phyloP scores from a whole-genome alignment of 92 coral and sea anemone genomes.

The Porites cylindrica region DNA sequence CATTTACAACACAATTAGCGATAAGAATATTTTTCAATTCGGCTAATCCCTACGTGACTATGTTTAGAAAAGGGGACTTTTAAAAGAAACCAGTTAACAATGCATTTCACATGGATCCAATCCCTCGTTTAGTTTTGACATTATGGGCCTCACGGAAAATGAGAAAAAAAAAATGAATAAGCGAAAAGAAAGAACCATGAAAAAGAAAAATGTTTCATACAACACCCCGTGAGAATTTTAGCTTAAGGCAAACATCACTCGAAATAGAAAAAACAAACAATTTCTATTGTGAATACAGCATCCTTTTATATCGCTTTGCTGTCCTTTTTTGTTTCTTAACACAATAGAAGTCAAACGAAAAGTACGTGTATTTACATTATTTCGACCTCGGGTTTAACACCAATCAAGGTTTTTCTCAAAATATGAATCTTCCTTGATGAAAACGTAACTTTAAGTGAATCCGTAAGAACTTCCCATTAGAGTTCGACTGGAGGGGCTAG shows the following conservation, averaged over 20 bases:
- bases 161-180: neutral
- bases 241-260: slow-evolving; percentile 36
- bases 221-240: slow-evolving; percentile 37
- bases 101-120: no score
- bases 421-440: neutral
- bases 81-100: neutral
- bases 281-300: slow-evolving; percentile 25
- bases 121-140: no score
- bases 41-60: neutral
- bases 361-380: slow-evolving; percentile 36
- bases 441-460: neutral
- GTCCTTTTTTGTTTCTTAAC: slow-evolving; percentile 38
- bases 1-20: slow-evolving; percentile 32
- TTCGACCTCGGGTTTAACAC: slow-evolving; percentile 14
- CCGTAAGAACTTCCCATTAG: neutral
- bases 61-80: neutral
- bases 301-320: slow-evolving; percentile 31
- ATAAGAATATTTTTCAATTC: neutral
- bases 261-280: slow-evolving; percentile 50
- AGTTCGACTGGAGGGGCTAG: neutral
- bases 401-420: slow-evolving; percentile 13
- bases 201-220: neutral
- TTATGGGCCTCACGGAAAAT: neutral
- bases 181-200: neutral
- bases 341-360: slow-evolving; percentile 39